Conservation (phyloP, 2,113 vertebrate genomes). For the Limanda limanda region DNA sequence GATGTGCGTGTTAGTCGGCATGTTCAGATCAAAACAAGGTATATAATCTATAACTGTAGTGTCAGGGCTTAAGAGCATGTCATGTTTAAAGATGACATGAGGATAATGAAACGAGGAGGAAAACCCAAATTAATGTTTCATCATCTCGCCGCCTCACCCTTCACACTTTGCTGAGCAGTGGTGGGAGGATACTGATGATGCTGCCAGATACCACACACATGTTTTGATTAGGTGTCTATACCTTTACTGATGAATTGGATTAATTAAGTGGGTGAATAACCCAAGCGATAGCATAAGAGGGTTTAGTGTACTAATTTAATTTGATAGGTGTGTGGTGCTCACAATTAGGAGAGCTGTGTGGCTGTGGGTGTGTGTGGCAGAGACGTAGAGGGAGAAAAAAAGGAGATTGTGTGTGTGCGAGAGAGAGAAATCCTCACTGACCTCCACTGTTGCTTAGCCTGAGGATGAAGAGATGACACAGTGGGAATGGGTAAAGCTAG, state of each 20-base stretch:
- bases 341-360: constrained; percentile 32
- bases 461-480: constrained; percentile 60
- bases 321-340: constrained; percentile 47
- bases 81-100: constrained; percentile 23
- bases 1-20: constrained; percentile 1
- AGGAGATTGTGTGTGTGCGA: background rate
- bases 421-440: constrained; percentile 53
- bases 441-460: constrained; percentile 58
- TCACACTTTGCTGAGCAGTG: constrained; percentile 58
- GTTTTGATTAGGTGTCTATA: constrained; percentile 58
- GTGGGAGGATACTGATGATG: constrained; percentile 51
- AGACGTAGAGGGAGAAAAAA: background rate
- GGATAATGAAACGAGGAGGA: constrained; percentile 46
- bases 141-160: constrained; percentile 41
- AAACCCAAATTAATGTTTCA: constrained; percentile 46
- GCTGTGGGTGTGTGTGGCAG: constrained; percentile 19
- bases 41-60: background rate
- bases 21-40: constrained; percentile 7
- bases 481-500: constrained; percentile 50
- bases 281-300: constrained; percentile 40
- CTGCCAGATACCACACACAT: constrained; percentile 55
- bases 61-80: constrained; percentile 7
- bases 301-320: constrained; percentile 51
- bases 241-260: constrained; percentile 66
- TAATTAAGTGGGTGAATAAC: constrained; percentile 66